phyloP scores from a whole-genome alignment of 2,113 vertebrate genomes.

The Poicephalus meyeri region DNA sequence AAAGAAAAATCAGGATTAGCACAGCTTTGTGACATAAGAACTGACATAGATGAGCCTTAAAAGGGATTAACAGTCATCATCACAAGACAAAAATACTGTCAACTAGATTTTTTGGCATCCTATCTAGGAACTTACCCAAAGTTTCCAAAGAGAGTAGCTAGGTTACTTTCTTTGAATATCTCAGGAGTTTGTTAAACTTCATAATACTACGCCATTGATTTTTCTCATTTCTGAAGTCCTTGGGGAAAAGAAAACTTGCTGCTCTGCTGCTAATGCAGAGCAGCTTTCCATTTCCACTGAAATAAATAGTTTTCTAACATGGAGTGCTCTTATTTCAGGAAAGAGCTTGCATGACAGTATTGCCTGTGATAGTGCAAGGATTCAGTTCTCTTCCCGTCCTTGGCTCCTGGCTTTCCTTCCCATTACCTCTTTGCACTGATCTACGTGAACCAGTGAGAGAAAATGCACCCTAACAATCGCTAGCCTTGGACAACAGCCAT shows the following conservation, averaged over 20 bases:
- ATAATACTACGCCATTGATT: not conserved
- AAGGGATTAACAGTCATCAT: not conserved
- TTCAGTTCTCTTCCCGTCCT: not conserved
- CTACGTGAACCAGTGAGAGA: not conserved
- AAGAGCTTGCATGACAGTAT: not conserved
- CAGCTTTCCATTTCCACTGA: not conserved
- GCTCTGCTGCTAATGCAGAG: not conserved
- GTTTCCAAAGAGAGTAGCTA: not conserved
- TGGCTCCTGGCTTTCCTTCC: not conserved
- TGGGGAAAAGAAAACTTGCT: not conserved
- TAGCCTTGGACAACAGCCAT: not conserved
- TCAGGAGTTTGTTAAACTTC: not conserved
- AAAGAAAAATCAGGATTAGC: not conserved
- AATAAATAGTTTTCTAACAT: not conserved
- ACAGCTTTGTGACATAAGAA: not conserved
- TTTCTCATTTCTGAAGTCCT: not conserved
- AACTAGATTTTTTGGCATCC: not conserved
- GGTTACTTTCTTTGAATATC: not conserved
- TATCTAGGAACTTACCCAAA: not conserved
- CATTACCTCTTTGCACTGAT: not conserved
- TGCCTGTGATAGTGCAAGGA: fast-evolving
- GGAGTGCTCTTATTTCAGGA: not conserved
- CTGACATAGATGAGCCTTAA: not conserved
- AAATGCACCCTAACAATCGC: not conserved
- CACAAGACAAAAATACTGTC: not conserved